Base-by-base conservation (phyloP, 2,113 vertebrate genomes). In the Pelusios castaneus region DNA sequence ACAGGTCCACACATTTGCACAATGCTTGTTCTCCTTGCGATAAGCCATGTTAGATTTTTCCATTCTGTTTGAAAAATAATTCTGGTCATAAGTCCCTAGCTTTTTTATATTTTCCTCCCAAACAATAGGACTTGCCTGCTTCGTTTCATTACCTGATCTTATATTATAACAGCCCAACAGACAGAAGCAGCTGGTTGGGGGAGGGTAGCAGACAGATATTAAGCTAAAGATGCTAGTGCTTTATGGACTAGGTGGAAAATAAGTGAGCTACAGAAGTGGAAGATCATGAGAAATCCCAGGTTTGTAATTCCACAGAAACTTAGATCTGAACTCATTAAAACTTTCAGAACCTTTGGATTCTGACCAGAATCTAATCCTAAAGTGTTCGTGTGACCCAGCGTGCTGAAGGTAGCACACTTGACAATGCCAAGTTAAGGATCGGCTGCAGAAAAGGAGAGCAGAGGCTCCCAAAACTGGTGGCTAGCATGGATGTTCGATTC, bases 41-140 rank as follows among this genome's bases (percentile, higher is more conserved):
- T 58, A 51, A 97, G 97, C 79, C 92, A 63, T 12, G 83, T 22
- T 85, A 92, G 93, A 94, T 63, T 49, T 58, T 19, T 6, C 95
- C 80, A 31, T 97, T 93, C 92, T 55, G 21, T 81, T 80, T 56
- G 93, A 96, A 95, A 97, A 97, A 97, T 94, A 56, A 95, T 95
- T 96, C 91, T 43, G 79, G 47, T 76, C 77, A 45, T 38, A 78
- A 85, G 86, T 93, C 85, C 70, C 90, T 91, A 88, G 89, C 89
- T 96, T 93, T 97, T 96, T 76, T 54, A 34, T 80, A 92, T 17
- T 31, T 94, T 95, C 94, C 90, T 92, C 87, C 76, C 1, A 5
- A 88, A 54, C 83, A 94, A 82, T 73, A 87, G 89, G 94, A 63
- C 91, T 91, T 19, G 85, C 93, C 95, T 97, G 95, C 94, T 93